Conservation (phyloP, 1,140 invertebrate species). For the Potamilus streckersoni region DNA sequence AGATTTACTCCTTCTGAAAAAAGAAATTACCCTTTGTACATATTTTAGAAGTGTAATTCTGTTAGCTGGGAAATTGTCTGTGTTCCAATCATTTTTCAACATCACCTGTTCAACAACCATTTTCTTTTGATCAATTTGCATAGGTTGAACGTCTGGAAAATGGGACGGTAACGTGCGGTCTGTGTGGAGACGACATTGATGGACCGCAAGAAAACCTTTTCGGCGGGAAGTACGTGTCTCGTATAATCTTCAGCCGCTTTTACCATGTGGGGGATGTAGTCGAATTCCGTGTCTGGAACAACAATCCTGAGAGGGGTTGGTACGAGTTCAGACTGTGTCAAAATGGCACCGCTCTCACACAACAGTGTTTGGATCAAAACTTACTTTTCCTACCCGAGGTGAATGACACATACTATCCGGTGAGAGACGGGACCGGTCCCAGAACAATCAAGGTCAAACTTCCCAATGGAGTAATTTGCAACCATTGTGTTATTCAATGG, state of each 20-base stretch:
- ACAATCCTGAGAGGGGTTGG: slow-evolving; percentile 20
- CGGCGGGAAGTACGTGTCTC: slow-evolving; percentile 17
- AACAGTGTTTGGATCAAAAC: slow-evolving; percentile 16
- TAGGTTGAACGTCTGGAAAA: slow-evolving; percentile 11
- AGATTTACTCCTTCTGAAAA: background rate
- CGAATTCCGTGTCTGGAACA: slow-evolving; percentile 26
- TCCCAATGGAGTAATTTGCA: slow-evolving; percentile 24
- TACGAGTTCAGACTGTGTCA: slow-evolving; percentile 28
- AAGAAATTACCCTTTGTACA: background rate
- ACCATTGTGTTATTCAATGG: slow-evolving; percentile 26
- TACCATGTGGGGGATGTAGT: slow-evolving; percentile 23
- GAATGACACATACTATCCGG: slow-evolving; percentile 4
- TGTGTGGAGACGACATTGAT: slow-evolving; percentile 16
- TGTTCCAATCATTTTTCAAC: background rate
- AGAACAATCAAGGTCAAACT: slow-evolving; percentile 24
- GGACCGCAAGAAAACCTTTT: slow-evolving; percentile 9
- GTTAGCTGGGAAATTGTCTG: background rate
- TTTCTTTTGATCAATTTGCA: background rate
- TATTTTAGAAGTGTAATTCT: background rate
- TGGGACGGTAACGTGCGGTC: slow-evolving; percentile 20
- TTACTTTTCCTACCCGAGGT: slow-evolving; percentile 10
- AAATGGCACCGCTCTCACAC: background rate
- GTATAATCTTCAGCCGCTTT: slow-evolving; percentile 15
- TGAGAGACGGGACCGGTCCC: slow-evolving; percentile 10
- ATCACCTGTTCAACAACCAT: background rate